phyloP scores from a whole-genome alignment of 2,888 invertebrate genomes.

The Brassicogethes aeneus region DNA sequence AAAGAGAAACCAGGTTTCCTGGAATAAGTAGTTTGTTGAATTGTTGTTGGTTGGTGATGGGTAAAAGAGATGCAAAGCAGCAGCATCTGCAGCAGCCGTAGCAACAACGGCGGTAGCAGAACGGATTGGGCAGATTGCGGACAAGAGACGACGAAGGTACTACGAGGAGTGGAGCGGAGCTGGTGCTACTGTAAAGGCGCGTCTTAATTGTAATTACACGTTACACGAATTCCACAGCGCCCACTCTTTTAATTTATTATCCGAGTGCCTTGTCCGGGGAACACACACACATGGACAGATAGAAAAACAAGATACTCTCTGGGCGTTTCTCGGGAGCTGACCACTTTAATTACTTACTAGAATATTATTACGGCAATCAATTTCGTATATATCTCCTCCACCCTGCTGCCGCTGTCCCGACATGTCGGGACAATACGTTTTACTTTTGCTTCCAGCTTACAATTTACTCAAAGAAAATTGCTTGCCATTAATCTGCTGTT shows the following conservation, averaged over 20 bases:
- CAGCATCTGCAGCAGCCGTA: no score
- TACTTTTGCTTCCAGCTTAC: no score
- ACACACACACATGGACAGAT: constrained; percentile 10
- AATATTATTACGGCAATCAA: constrained; percentile 16
- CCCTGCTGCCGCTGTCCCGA: constrained; percentile 11
- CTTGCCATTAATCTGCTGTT: no score
- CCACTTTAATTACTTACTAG: constrained; percentile 15
- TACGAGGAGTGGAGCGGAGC: not conserved
- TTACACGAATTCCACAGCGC: constrained; percentile 11
- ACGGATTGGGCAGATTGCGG: not conserved
- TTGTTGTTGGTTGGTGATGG: no score
- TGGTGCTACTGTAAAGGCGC: not conserved
- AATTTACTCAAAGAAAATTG: constrained; percentile 10
- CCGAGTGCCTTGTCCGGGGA: constrained; percentile 4
- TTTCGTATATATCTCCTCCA: constrained; percentile 13
- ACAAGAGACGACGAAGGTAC: no score
- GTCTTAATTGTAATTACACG: constrained; percentile 14
- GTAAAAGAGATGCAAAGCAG: no score
- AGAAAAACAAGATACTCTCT: constrained; percentile 6
- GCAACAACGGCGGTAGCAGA: not conserved
- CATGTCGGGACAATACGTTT: constrained; percentile 9
- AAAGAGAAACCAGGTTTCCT: no score
- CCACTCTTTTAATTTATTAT: constrained; percentile 17
- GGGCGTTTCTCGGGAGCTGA: constrained; percentile 15
- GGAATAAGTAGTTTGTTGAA: no score